Conservation (phyloP, 2,113 vertebrate genomes). For the Dromaius novaehollandiae region DNA sequence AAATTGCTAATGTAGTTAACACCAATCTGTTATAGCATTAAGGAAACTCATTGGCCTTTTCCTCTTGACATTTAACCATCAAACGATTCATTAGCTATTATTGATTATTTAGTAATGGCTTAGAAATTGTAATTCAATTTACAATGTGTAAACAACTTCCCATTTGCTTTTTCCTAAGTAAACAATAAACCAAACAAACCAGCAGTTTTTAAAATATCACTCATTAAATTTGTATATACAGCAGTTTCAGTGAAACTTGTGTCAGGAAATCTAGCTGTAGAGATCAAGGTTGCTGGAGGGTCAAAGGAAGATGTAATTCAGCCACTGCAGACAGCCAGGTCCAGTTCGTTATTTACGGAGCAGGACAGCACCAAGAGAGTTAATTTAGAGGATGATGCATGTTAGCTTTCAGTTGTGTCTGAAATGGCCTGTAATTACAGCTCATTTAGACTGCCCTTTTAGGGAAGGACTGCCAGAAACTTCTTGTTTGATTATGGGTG, state of each 20-base stretch:
- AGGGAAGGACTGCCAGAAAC: neutral
- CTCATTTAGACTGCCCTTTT: neutral
- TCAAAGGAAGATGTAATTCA: neutral
- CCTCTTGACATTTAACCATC: slow-evolving; percentile 4
- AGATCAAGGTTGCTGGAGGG: neutral
- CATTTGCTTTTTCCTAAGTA: neutral
- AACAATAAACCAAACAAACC: neutral
- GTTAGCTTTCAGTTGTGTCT: neutral
- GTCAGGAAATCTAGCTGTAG: neutral
- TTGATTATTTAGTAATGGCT: slow-evolving; percentile 22
- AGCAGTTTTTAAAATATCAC: neutral
- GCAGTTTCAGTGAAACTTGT: neutral
- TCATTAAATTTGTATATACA: neutral
- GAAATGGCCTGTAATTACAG: neutral
- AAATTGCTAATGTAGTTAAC: neutral
- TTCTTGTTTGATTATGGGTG: neutral
- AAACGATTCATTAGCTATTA: slow-evolving; percentile 18
- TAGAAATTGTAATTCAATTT: slow-evolving; percentile 11
- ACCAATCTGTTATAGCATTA: neutral
- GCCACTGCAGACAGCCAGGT: neutral
- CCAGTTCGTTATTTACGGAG: neutral
- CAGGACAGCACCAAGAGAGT: neutral
- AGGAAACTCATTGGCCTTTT: slow-evolving; percentile 15
- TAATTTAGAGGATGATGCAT: neutral
- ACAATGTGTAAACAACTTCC: neutral